Base-by-base conservation (phyloP, 2,888 invertebrate genomes). In the Chaetogeoica ovagalla region DNA sequence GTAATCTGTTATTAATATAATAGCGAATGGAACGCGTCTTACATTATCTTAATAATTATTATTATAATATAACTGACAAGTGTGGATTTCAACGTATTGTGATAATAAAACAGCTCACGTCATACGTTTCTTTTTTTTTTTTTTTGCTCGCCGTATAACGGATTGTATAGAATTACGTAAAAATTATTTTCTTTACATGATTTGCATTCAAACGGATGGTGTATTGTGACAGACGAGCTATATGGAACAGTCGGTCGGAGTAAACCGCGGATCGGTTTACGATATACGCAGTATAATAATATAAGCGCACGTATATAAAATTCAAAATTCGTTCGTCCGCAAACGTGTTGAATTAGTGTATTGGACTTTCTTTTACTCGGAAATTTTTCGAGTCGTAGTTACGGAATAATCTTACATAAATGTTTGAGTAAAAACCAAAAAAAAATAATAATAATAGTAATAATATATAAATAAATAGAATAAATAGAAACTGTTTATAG, bases 291-390 rank as follows among this genome's bases (percentile, higher is more conserved):
- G 43, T 43, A 30, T 30, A 30, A 30, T 30, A 30, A 30, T 30
- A 30, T 2, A 30, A 1, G 30, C 30, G 43, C 6, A 3, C 3
- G 11, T 48, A 3, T 13, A 48, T 48, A 48, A n/a, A 59, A 30
- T 76, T 68, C n/a, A 59, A 68, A 68, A 48, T 68, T 43, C 43
- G 68, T 76, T 76, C 75, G 66, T 75, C 43, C 21, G 23, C 23
- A 59, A 11, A 59, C 57, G 55, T 59, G 59, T 59, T n/a, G 43
- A 17, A 76, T 15, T 57, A 30, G 15, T 13, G 15, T 65, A 7
- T 68, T 15, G 15, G 65, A 76, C 75, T 76, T 76, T 76, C 75
- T 76, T 75, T 76, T 59, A 30, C 57, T 59, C 59, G 59, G 66
- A 59, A 43, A 66, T 68, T 68, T n/a, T 19, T 75, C n/a, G 55